Percentiles rank a stretch among this genome's conserved stretches.
Conservation (phyloP, 2,888 invertebrate genomes). For the Monoplex corrugatus region DNA sequence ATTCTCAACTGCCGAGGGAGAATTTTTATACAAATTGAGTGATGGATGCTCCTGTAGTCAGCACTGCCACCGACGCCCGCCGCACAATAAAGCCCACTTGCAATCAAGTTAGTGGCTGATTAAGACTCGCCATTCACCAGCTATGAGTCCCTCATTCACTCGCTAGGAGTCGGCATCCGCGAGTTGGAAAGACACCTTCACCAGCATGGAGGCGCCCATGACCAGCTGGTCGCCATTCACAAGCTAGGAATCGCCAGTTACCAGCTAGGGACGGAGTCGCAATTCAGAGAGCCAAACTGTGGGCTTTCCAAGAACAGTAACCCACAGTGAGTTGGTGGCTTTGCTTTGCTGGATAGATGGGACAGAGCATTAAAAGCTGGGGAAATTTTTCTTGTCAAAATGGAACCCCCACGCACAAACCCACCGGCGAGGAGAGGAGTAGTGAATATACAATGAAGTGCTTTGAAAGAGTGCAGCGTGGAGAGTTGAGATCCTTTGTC, state of each 20-base stretch:
- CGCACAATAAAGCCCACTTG: conserved; percentile 28
- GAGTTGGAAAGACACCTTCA: too few relatives aligned
- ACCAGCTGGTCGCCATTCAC: too few relatives aligned
- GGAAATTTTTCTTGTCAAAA: background rate
- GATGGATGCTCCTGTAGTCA: conserved; percentile 26
- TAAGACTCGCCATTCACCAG: too few relatives aligned
- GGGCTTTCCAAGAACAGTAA: background rate
- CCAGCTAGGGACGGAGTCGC: too few relatives aligned
- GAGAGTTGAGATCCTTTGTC: too few relatives aligned
- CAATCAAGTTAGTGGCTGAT: conserved; percentile 42
- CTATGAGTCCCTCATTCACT: too few relatives aligned
- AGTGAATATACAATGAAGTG: background rate
- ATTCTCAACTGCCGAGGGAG: too few relatives aligned
- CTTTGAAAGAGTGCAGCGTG: background rate
- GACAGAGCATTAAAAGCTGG: background rate
- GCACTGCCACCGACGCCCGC: conserved; percentile 30
- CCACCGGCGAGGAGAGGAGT: background rate
- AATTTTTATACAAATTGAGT: background rate
- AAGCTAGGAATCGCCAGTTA: too few relatives aligned
- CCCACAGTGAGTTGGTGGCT: background rate
- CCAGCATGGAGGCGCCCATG: too few relatives aligned
- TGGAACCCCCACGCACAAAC: background rate
- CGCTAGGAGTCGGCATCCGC: too few relatives aligned
- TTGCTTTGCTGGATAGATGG: background rate
- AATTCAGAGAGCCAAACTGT: background rate